Percentiles rank a stretch among this genome's conserved stretches.
These are phyloP conservation scores for Erythrolamprus reginae DNA, from an alignment of 2,113 vertebrate species.

Conservation along the genomic window DNA sequence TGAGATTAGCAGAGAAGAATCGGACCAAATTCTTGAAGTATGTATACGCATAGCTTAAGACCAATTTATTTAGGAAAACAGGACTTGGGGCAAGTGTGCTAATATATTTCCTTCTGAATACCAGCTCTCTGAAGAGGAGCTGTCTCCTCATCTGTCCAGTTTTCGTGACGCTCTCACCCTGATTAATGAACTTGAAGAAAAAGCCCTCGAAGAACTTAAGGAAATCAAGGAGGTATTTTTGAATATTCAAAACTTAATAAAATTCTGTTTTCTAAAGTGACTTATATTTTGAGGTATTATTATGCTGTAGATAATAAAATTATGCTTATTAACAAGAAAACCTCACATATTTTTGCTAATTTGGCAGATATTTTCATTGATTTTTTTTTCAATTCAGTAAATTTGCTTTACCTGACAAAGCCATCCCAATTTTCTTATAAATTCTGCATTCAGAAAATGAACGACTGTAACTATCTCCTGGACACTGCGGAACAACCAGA, in stretches of 20 bases:
- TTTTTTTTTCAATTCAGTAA: neutral
- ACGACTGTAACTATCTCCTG: conserved; percentile 62
- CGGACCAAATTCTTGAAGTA: conserved; percentile 48
- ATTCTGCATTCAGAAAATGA: conserved; percentile 54
- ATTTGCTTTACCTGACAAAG: neutral
- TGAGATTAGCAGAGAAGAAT: conserved; percentile 27
- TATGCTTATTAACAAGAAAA: neutral
- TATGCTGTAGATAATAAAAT: neutral
- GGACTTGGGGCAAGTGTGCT: conserved; percentile 14
- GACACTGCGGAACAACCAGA: conserved; percentile 68
- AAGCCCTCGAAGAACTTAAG: conserved; percentile 66
- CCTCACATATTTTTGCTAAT: neutral
- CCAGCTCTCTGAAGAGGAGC: conserved; percentile 66
- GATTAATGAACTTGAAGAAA: conserved; percentile 70
- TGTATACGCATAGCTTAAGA: conserved; percentile 1
- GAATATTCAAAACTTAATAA: neutral
- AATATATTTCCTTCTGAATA: conserved; percentile 33
- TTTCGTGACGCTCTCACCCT: conserved; percentile 68
- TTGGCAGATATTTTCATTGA: neutral
- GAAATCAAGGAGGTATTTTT: conserved; percentile 67
- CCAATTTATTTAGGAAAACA: neutral
- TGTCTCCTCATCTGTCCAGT: conserved; percentile 66
- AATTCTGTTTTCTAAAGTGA: neutral
- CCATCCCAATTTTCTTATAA: neutral
- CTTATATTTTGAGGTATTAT: neutral